Evolutionary conservation across 2,113 vertebrate species (phyloP).

Genomic region (Syrrhaptes paradoxus): DNA sequence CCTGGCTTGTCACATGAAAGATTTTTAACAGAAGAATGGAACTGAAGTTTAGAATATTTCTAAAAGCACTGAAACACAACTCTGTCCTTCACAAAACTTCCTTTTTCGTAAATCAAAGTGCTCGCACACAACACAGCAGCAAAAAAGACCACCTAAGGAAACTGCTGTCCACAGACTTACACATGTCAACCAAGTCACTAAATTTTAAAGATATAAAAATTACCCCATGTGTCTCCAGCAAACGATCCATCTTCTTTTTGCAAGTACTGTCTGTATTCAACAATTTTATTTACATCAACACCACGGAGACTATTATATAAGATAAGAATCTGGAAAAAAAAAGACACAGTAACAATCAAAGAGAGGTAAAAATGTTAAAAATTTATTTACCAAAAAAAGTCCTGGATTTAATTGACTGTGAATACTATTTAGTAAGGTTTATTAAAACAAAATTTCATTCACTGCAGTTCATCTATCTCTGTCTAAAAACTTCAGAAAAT

Average conservation of each 20-base stretch:
- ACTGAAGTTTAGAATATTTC: background rate
- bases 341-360: background rate
- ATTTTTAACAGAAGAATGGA: background rate
- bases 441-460: background rate
- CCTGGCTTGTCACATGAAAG: too few species aligned
- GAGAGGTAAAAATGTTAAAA: background rate
- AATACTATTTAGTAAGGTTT: background rate
- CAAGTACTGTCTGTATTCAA: constrained; percentile 89
- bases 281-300: constrained; percentile 89
- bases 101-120: background rate
- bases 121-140: background rate
- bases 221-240: constrained; percentile 97
- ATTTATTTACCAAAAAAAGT: background rate
- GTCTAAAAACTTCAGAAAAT: background rate
- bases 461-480: background rate
- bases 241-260: constrained; percentile 97
- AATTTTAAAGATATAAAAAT: constrained; percentile 37
- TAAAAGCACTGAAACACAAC: background rate
- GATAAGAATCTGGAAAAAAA: constrained; percentile 86
- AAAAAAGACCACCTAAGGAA: background rate
- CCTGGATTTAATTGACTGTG: background rate
- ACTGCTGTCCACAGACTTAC: background rate
- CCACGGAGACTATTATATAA: constrained; percentile 87
- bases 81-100: background rate
- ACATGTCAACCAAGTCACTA: background rate